Percentiles rank a stretch among this genome's conserved stretches.
These are phyloP conservation scores for Drosophila pachea DNA, from an alignment of 1,140 invertebrate genomes.

Conservation along the genomic window DNA sequence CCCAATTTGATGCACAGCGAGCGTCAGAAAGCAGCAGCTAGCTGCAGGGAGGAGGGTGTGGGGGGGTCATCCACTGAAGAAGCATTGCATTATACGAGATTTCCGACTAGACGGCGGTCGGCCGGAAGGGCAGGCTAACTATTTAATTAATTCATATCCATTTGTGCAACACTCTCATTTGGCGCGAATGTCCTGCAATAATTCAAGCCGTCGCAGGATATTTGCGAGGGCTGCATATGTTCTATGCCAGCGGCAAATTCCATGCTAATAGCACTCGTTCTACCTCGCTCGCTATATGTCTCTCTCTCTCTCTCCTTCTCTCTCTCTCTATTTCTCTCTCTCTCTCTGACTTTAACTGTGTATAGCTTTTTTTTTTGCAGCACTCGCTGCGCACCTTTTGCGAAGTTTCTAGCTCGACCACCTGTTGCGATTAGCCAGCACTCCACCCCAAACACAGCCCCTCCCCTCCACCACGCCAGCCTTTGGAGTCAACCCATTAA, in stretches of 20 bases:
- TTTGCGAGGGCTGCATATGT: background rate
- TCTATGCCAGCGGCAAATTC: background rate
- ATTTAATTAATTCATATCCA: slow-evolving; percentile 33
- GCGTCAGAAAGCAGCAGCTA: slow-evolving; percentile 1
- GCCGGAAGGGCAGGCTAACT: background rate
- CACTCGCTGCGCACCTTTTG: slow-evolving; percentile 13
- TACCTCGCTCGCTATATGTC: background rate
- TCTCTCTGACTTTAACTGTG: background rate
- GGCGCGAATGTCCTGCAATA: slow-evolving; percentile 11
- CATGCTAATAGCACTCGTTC: background rate
- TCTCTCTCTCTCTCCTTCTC: background rate
- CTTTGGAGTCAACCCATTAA: background rate
- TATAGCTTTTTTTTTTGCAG: background rate
- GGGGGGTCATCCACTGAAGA: no score
- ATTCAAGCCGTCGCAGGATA: background rate
- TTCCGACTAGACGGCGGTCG: background rate
- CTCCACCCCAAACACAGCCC: no score
- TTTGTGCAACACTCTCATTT: slow-evolving; percentile 28
- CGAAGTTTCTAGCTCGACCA: slow-evolving; percentile 4
- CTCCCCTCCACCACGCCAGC: background rate
- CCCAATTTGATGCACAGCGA: slow-evolving; percentile 54
- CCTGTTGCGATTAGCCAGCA: slow-evolving; percentile 1
- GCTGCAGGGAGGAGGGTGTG: background rate
- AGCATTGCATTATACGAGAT: slow-evolving; percentile 3
- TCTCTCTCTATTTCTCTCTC: background rate